Base-by-base conservation (phyloP, 2,888 invertebrate species). In the Drosophila meridionalis region DNA sequence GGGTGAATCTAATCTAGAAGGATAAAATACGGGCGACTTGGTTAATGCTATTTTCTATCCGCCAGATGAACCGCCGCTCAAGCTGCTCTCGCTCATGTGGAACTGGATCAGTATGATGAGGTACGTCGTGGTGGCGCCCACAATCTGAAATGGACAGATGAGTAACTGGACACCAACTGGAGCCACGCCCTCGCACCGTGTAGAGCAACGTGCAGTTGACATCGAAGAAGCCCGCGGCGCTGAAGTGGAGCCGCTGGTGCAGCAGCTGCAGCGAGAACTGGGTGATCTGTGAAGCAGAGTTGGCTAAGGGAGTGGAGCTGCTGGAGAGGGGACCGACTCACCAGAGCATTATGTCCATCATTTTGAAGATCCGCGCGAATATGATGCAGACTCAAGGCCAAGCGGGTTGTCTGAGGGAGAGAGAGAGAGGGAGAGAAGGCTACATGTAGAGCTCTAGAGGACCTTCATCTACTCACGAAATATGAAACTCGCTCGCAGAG, bases 241-340 rank as follows among this genome's bases (percentile, higher is more conserved):
- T 93, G 69, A 94, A 94, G 45, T 90, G 76, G 1, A 94, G 81
- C 69, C 93, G 93, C 76, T 94, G 94, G 78, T 94, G 94, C 1
- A 94, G 76, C 73, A 94, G 85, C 81, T 94, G 94, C 57, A 94
- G 78, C 0, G 94, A 94, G 75, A 94, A 94, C 79, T 93, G 93
- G 73, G 94, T 93, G 60, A 94, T 92, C 94, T 94, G 57, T 6
- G 57, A 5, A 14, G 11, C 4, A 32, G 20, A 12, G 9, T 0
- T 30, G 7, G 38, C 2, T 3, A 4, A 20, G 4, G 14, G 12
- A 53, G 2, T 14, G 11, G 30, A 4, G 14, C 3, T 28, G 11
- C 11, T 34, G 0, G 30, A 11, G 1, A 8, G 2, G 9, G 32
- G 1, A 12, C 12, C 28, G 38, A 87, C 91, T 90, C 77, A 94